These are phyloP conservation scores for Gymnocypris eckloni DNA, from an alignment of 2,797 vertebrate genomes.

Conservation along the genomic window DNA sequence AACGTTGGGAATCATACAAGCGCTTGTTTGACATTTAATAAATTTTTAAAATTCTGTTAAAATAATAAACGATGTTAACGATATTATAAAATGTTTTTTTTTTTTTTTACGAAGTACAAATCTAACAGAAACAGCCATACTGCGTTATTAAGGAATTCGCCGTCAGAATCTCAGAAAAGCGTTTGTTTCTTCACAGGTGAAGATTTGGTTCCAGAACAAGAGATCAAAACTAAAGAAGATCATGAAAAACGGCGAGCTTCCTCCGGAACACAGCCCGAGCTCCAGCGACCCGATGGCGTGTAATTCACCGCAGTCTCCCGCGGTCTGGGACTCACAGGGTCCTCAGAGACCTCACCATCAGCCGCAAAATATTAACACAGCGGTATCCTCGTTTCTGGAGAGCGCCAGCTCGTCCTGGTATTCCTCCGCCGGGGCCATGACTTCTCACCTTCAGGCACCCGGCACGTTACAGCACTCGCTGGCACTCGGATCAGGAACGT, in stretches of 20 bases:
- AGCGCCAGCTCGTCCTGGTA: conserved; percentile 90
- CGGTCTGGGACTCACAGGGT: conserved; percentile 95
- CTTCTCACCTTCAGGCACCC: conserved; percentile 89
- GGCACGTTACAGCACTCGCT: conserved; percentile 95
- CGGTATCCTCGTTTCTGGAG: conserved; percentile 94
- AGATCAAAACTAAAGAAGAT: conserved; percentile 99
- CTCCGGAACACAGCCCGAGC: conserved; percentile 97
- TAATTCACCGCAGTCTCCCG: conserved; percentile 98
- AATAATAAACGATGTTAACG: not conserved
- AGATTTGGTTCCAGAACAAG: conserved; percentile 99
- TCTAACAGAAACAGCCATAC: not conserved
- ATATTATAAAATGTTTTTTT: not conserved
- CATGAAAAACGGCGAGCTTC: conserved; percentile 98
- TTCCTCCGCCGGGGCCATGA: conserved; percentile 83
- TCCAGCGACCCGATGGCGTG: conserved; percentile 99
- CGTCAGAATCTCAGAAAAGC: conserved; percentile 6
- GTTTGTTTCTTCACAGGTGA: conserved; percentile 81
- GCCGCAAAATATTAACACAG: conserved; percentile 88
- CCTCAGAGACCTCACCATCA: conserved; percentile 92
- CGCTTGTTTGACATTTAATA: not conserved
- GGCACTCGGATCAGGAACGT: conserved; percentile 95
- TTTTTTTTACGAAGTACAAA: not conserved
- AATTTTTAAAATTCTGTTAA: not conserved
- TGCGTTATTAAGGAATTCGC: not conserved
- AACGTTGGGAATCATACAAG: not conserved